Base-by-base conservation (phyloP, 2,797 vertebrate species). In the Cottoperca gobio region DNA sequence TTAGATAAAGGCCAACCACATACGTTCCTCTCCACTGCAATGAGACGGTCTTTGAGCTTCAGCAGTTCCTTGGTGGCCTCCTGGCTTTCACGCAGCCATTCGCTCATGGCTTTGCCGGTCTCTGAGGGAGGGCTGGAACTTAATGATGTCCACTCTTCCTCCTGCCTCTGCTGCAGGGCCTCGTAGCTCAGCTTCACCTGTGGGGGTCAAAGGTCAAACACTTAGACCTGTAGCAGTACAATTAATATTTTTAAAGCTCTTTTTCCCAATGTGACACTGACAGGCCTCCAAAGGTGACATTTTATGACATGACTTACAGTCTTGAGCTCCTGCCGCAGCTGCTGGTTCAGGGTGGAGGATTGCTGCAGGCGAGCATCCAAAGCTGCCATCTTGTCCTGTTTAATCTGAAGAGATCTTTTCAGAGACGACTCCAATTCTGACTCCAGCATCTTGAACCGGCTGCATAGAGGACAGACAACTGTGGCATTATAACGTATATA, bases 1-100 rank as follows among this genome's bases (percentile, higher is more conserved):
- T 14, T 39, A 6, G 48, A 55, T 14, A 33, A 57, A 33, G 31
- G 35, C 1, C 7, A 23, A 13, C 2, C 13, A 73, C 96, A 95
- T 90, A 98, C 97, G 86, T 96, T 97, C 88, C 97, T 96, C 89
- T 99, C 97, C 39, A 99, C 95, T 90, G 98, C 96, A 45, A 99
- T 97, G 82, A 98, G 93, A 72, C 95, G 95, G 79, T 98, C 97
- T 93, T 99, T 97, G 80, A 98, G 94, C 88, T 96, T 96, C 74
- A 99, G 33, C 69, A 99, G 92, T 54, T 98, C 97, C 84, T 95
- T 95, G 8, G 97, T 98, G 1, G 96, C 96, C 86, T 98, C 97
- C 59, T 97, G 96, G 75, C 93, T 97, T 88, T 98, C 97, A 23
- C 95, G 93, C 73, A 97, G 95, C 97, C 97, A 97, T 63, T 92